phyloP scores from a whole-genome alignment of 2,888 invertebrate genomes.

The Coronaproctus castanopsis region DNA sequence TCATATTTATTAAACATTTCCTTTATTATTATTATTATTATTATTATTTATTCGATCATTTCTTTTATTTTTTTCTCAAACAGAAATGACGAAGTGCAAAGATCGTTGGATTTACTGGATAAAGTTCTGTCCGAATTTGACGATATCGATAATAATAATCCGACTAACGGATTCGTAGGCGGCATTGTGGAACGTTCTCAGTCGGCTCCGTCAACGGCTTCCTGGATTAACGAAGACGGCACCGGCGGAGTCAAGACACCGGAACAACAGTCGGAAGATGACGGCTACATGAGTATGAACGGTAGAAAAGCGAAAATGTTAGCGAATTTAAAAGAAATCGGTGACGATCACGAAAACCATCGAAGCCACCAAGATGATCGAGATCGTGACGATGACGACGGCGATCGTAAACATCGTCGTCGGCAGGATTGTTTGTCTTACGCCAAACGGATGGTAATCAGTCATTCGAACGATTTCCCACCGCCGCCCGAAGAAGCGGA shows the following conservation, averaged over 20 bases:
- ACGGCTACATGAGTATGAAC: slow-evolving; percentile 84
- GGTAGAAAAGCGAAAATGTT: slow-evolving; percentile 57
- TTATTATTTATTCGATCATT: no score
- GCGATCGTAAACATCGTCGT: slow-evolving; percentile 20
- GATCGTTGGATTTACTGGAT: slow-evolving; percentile 69
- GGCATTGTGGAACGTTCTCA: slow-evolving; percentile 11
- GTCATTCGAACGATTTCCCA: slow-evolving; percentile 34
- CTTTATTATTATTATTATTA: no score
- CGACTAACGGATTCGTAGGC: slow-evolving; percentile 32
- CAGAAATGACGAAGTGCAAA: slow-evolving; percentile 71
- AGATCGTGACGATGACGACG: slow-evolving; percentile 20
- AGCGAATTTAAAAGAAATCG: slow-evolving; percentile 24
- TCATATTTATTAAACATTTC: no score
- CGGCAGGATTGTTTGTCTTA: slow-evolving; percentile 23
- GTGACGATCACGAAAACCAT: slow-evolving; percentile 6
- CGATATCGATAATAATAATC: slow-evolving; percentile 40
- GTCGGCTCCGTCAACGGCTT: slow-evolving; percentile 25
- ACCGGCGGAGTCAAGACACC: slow-evolving; percentile 29
- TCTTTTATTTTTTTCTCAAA: slow-evolving; percentile 28
- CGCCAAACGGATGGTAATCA: slow-evolving; percentile 9
- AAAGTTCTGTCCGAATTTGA: slow-evolving; percentile 79
- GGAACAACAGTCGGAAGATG: slow-evolving; percentile 67
- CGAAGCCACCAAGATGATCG: slow-evolving; percentile 2
- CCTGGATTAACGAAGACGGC: slow-evolving; percentile 17
- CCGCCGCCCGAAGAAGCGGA: slow-evolving; percentile 59